Base-by-base conservation (phyloP, 2,888 invertebrate genomes). In the Drosophila limbata region DNA sequence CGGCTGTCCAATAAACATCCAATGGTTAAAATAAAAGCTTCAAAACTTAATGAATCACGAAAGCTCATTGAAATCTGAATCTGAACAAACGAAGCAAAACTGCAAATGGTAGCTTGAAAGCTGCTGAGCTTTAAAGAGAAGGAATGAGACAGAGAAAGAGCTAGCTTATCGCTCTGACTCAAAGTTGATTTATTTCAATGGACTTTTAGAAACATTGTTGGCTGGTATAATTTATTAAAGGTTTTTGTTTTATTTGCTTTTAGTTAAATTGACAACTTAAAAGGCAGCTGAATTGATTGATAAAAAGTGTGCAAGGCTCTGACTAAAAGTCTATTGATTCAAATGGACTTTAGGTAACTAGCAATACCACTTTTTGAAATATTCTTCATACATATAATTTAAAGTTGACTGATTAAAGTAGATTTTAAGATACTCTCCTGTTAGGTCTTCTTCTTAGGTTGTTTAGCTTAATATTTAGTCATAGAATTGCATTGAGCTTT, bases 1-100 rank as follows among this genome's bases (percentile, higher is more conserved):
- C 76, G 79, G 70, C 62, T 80, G 69, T 77, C 45, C 40, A 76
- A 77, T 70, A 83, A 78, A 64, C 68, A 81, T 73, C 37, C 44
- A 77, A 64, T 53, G 70, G 69, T 71, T 69, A 51, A 63, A 70
- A 61, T 66, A 50, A 68, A 67, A 53, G 51, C 25, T 25, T 1
- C 3, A 5, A 21, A 21, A 13, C 6, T 13, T 39, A n/a, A 45
- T 13, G n/a, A 31, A 44, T 44, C 15, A 15, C 10, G 6, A 13
- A 40, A 39, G 37, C 37, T 39, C 10, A 15, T 47, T 10, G 10
- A 3, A 39, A 8, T 0, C 2, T 15, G 9, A 15, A 28, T 8
- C 28, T 6, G 28, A 28, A 8, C 1, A 1, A 4, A 10, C 1
- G 15, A 4, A 42, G 19, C 19, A 28, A 2, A 2, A 21, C 21